Evolutionary conservation across 1,140 invertebrate species (phyloP).

Genomic region (Macrotrachela quadricornifera): DNA sequence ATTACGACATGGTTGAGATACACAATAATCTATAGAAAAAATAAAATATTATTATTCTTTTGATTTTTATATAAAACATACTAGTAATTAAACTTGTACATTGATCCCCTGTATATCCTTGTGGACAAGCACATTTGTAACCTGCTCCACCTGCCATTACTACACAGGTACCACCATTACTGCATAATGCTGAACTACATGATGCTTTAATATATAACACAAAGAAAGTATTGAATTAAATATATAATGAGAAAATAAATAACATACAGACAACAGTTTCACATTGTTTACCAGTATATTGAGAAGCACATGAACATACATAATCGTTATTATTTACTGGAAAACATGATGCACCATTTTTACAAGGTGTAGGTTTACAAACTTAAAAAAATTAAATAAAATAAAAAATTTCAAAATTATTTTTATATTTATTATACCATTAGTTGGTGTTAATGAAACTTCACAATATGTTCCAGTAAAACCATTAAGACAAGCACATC

Average conservation of each 20-base stretch:
- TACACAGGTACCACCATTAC: constrained; percentile 11
- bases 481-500: constrained; percentile 4
- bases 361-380: constrained; percentile 43
- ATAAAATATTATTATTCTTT: no score
- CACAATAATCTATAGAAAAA: constrained; percentile 10
- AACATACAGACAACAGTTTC: neutral
- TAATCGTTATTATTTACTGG: neutral
- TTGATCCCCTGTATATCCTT: constrained; percentile 3
- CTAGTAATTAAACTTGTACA: neutral
- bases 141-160: constrained; percentile 1
- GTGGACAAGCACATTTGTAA: constrained; percentile 13
- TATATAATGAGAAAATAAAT: no score
- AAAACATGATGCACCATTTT: constrained; percentile 56
- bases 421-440: neutral
- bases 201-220: no score
- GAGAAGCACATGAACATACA: neutral
- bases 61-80: no score
- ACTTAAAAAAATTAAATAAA: constrained; percentile 3
- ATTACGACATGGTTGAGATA: constrained; percentile 12
- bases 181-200: constrained; percentile 42
- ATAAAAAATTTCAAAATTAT: neutral
- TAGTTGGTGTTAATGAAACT: neutral
- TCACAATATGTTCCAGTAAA: constrained; percentile 9
- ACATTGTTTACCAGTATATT: constrained; percentile 1
- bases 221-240: no score